Evolutionary conservation across 64 coral and sea anemone genomes (phyloP).

Genomic region (Anthopleura sola): DNA sequence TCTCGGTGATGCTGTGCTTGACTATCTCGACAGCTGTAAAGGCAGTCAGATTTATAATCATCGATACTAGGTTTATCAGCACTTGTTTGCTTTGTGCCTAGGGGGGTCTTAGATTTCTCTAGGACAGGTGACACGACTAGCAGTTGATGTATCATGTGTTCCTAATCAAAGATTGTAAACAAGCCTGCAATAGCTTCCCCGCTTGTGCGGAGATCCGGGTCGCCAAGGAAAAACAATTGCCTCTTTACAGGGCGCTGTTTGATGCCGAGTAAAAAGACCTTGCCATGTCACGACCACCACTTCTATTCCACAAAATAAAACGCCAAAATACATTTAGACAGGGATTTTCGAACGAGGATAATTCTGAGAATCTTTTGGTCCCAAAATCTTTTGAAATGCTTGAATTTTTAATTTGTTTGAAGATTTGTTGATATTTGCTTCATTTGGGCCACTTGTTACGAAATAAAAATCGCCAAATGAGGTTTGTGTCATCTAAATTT

Average conservation of each 20-base stretch:
- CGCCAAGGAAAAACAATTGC: neutral
- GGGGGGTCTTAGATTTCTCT: slow-evolving; percentile 39
- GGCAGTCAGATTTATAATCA: slow-evolving; percentile 37
- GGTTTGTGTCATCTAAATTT: neutral
- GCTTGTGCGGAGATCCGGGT: slow-evolving; percentile 5
- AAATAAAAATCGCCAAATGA: slow-evolving; percentile 30
- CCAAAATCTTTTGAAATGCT: slow-evolving; percentile 5
- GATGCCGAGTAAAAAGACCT: neutral
- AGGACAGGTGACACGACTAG: slow-evolving; percentile 27
- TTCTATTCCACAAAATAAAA: neutral
- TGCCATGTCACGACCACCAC: neutral
- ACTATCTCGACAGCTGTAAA: slow-evolving; percentile 38
- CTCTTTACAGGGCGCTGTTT: neutral
- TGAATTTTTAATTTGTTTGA: slow-evolving; percentile 42
- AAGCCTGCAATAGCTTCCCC: slow-evolving; percentile 20
- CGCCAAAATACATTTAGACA: neutral
- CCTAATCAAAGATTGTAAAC: slow-evolving; percentile 44
- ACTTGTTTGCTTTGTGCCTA: slow-evolving; percentile 27
- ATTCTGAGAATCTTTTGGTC: neutral
- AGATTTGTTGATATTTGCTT: slow-evolving; percentile 51
- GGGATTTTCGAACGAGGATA: neutral
- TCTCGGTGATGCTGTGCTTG: neutral
- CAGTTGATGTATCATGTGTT: slow-evolving; percentile 39
- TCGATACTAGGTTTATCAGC: neutral
- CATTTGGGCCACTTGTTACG: slow-evolving; percentile 38